Conservation (phyloP, 2,113 vertebrate genomes). For the Agelaius tricolor region DNA sequence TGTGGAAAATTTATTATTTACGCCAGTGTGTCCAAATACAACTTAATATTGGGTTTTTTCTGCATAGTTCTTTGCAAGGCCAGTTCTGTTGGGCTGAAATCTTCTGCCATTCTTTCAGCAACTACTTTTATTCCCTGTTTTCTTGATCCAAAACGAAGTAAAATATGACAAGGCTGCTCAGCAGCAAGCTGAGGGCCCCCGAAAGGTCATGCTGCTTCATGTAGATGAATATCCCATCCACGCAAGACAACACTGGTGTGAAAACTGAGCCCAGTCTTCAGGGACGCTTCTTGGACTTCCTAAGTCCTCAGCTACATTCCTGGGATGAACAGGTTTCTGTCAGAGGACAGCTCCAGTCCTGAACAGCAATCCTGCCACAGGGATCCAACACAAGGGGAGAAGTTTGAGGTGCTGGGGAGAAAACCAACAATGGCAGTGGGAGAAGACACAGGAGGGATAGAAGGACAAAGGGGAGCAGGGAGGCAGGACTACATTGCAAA, state of each 20-base stretch:
- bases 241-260: not conserved
- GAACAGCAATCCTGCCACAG: not conserved
- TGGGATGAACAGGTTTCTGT: not conserved
- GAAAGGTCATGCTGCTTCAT: not conserved
- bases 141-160: not conserved
- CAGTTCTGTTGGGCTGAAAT: not conserved
- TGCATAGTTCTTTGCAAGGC: not conserved
- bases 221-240: rapidly evolving
- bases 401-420: not conserved
- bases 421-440: not conserved
- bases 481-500: not conserved
- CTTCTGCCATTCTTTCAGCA: not conserved
- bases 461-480: not conserved
- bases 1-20: not conserved
- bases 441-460: not conserved
- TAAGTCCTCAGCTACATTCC: not conserved
- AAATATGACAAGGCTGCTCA: not conserved
- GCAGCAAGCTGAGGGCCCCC: not conserved
- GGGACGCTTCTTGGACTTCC: not conserved
- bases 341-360: not conserved
- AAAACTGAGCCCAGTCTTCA: not conserved
- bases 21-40: not conserved
- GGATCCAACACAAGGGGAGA: not conserved
- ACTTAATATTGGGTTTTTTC: not conserved
- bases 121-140: not conserved